Evolutionary conservation across 2,113 vertebrate genomes (phyloP), one percentile per base, ranked within the genome.

Genomic region (Python bivittatus): DNA sequence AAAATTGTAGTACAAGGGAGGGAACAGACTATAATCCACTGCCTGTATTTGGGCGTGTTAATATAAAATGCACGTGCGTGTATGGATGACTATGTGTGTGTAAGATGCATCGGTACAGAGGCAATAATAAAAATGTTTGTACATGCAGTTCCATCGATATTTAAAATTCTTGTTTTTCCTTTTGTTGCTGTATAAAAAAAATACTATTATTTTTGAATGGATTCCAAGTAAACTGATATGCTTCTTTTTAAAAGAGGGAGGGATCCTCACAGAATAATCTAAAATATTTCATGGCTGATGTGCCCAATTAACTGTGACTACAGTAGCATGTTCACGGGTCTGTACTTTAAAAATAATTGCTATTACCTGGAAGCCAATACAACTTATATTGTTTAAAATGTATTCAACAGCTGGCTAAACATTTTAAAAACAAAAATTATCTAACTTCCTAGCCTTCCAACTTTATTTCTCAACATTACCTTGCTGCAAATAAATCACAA

Each of bases 1-100:
- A 56, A 93, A 91, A 95, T 44, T 92, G 91, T 95, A 93, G 33
- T 89, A 89, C 91, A 91, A 93, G 57, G 91, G 44, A 58, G 72
- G 57, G 93, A 57, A 88, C 42, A 11, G 58, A 88, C 15, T 88
- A 20, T 4, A 17, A 88, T 23, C 38, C 12, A 48, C 23, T 87
- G 48, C 27, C 22, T 53, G 12, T 29, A 52, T 25, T 44, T 87
- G 60, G 52, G 25, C 25, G 68, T 79, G 56, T 53, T 86, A 72
- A 42, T 7, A 86, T 4, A 56, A 48, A 79, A 22, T 22, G 33
- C 72, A 42, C 7, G 72, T 79, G 72, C 72, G 10, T 79, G 72
- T 3, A 79, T 42, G 17, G 48, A 48, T 48, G 48, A 48, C 48
- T 90, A 25, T 56, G 15, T 72, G 23, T 68, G n/a, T 72, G 11